Conservation (phyloP, 23 tunicate genomes). For the Ciona savignyi region DNA sequence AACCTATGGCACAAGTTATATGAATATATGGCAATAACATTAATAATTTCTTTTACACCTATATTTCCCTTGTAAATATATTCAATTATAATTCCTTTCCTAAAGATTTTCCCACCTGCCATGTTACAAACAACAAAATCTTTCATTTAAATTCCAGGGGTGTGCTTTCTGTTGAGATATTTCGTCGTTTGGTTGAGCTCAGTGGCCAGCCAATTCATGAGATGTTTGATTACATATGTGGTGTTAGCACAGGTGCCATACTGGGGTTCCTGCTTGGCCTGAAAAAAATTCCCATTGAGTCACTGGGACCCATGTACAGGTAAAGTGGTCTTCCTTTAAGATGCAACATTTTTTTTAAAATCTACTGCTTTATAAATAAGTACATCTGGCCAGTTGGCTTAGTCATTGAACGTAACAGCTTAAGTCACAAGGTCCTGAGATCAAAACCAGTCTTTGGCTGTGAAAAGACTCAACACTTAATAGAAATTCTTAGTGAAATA, state of each 20-base stretch:
- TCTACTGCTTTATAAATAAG: too few relatives aligned
- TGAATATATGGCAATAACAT: too few relatives aligned
- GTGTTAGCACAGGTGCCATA: slow-evolving; percentile 93
- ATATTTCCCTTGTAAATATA: not conserved
- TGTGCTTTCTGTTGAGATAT: slow-evolving; percentile 55
- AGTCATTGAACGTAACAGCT: too few relatives aligned
- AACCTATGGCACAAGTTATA: not conserved
- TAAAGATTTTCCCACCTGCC: not conserved
- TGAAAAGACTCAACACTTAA: too few relatives aligned
- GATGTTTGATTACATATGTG: slow-evolving; percentile 92
- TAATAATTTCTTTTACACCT: not conserved
- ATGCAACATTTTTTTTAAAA: too few relatives aligned
- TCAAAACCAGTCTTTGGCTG: too few relatives aligned
- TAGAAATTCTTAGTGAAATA: too few relatives aligned
- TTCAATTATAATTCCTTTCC: not conserved
- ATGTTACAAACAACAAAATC: not conserved
- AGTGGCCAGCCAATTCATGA: slow-evolving; percentile 76
- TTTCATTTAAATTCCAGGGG: slow-evolving; percentile 41
- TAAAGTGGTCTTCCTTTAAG: too few relatives aligned
- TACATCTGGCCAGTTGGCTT: too few relatives aligned
- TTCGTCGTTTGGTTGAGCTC: slow-evolving; percentile 51
- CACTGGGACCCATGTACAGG: slow-evolving; percentile 59
- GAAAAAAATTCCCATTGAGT: slow-evolving; percentile 38
- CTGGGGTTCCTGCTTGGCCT: slow-evolving; percentile 62
- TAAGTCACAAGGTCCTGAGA: too few relatives aligned